A percentile compares a stretch with the other conserved stretches of the same genome.
Conservation (phyloP, 2,113 vertebrate genomes). For the Apodemus speciosus region DNA sequence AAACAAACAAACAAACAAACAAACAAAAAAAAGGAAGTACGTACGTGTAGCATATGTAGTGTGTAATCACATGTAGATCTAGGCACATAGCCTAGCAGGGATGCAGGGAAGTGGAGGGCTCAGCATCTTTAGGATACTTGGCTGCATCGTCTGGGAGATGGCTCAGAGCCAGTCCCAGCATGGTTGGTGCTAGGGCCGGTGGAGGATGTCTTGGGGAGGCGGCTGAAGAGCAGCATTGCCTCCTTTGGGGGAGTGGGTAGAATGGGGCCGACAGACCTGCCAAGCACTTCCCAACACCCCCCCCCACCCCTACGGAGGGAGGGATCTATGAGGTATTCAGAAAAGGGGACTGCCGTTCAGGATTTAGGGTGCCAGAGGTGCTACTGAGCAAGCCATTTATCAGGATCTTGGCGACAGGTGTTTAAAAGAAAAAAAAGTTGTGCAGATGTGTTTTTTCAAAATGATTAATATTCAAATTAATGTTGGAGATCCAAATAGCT, state of each 20-base stretch:
- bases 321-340: not conserved
- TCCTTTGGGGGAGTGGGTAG: not conserved
- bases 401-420: constrained; percentile 50
- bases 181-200: not conserved
- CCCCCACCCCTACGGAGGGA: not conserved
- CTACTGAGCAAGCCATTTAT: constrained; percentile 47
- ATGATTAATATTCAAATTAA: constrained; percentile 78
- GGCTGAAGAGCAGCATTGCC: not conserved
- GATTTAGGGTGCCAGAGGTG: not conserved
- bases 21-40: no score
- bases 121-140: not conserved
- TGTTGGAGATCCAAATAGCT: constrained; percentile 57
- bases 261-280: not conserved
- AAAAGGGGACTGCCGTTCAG: not conserved
- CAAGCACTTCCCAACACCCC: no score
- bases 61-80: no score
- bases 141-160: accelerated
- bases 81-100: no score
- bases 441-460: constrained; percentile 53
- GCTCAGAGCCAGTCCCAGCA: accelerated
- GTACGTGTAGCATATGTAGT: no score
- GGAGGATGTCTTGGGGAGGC: not conserved
- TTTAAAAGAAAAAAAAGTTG: constrained; percentile 66
- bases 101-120: accelerated
- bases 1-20: no score